Conservation (phyloP, 2,113 vertebrate genomes). For the Cynocephalus volans region DNA sequence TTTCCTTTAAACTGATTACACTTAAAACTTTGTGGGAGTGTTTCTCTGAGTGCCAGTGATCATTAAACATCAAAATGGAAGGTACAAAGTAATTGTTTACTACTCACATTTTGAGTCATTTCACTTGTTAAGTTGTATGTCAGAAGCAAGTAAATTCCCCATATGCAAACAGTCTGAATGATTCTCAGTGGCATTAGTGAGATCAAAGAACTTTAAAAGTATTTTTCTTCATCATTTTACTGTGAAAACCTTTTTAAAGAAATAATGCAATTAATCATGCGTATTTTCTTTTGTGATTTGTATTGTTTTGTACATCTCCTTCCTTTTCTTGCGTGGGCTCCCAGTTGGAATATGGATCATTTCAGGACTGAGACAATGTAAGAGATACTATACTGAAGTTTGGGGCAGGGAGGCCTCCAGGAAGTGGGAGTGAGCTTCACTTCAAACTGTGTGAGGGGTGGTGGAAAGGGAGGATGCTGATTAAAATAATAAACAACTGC, state of each 20-base stretch:
- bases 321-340: conserved; percentile 68
- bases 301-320: neutral
- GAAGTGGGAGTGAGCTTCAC: conserved; percentile 95
- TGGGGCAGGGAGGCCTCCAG: conserved; percentile 91
- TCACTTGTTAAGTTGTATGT: conserved; percentile 38
- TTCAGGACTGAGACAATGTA: neutral
- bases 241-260: neutral
- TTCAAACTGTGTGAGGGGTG: conserved; percentile 88
- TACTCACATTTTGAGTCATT: conserved; percentile 37
- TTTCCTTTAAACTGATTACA: conserved; percentile 13
- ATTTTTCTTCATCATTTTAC: neutral
- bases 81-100: neutral
- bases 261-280: neutral
- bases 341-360: neutral
- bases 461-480: conserved; percentile 95
- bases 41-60: neutral
- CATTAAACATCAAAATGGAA: neutral
- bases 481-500: conserved; percentile 99
- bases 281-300: conserved; percentile 5
- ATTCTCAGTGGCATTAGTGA: neutral
- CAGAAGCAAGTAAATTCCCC: conserved; percentile 18
- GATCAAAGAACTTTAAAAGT: conserved; percentile 57
- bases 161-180: conserved; percentile 33
- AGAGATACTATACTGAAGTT: conserved; percentile 80
- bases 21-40: conserved; percentile 18